Evolutionary conservation across 2,113 vertebrate species (phyloP).

Genomic region (Rhinoptilus africanus): DNA sequence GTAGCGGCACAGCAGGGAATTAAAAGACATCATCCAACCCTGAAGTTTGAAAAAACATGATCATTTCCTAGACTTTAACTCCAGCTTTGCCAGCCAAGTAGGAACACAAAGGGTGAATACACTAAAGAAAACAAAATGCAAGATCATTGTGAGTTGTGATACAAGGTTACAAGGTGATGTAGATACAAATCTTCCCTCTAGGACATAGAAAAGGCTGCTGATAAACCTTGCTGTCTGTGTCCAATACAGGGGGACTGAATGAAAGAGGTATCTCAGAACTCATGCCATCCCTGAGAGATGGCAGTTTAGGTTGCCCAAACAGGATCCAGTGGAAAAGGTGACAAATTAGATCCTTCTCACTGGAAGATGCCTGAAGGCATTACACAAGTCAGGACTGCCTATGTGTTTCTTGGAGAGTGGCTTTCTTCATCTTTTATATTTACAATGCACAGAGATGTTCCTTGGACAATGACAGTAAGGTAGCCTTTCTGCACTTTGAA

Average conservation of each 20-base stretch:
- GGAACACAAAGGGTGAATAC: not conserved
- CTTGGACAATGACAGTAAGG: not conserved
- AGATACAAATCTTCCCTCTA: not conserved
- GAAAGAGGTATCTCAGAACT: not conserved
- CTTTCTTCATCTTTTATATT: not conserved
- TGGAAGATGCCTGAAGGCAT: not conserved
- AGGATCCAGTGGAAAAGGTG: not conserved
- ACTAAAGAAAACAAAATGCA: not conserved
- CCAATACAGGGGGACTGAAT: not conserved
- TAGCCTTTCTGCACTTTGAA: not conserved
- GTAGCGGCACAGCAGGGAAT: not conserved
- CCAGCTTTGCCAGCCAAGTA: not conserved
- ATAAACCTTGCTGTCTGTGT: not conserved
- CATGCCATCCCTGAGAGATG: not conserved
- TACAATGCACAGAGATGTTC: not conserved
- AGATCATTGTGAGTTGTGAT: fast-evolving
- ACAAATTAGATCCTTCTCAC: not conserved
- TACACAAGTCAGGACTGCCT: not conserved
- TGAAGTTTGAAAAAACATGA: not conserved
- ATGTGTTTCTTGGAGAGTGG: not conserved
- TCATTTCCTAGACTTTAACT: not conserved
- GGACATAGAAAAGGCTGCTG: not conserved
- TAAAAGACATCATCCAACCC: not conserved
- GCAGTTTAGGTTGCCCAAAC: not conserved
- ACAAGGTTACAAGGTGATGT: not conserved